Conservation (phyloP, 2,113 vertebrate species). For the Cervus canadensis region DNA sequence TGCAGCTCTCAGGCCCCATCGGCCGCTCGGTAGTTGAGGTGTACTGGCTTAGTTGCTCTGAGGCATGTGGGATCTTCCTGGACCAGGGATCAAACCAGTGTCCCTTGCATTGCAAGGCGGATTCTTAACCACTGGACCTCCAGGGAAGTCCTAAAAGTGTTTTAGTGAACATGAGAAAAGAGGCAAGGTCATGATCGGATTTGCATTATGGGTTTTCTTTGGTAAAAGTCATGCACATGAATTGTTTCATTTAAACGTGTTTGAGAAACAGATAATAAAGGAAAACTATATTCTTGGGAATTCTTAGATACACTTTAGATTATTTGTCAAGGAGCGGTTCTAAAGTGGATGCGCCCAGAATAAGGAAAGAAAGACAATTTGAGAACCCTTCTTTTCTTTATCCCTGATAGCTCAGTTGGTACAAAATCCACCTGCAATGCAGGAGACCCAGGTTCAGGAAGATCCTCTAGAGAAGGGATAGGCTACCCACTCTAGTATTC, state of each 20-base stretch:
- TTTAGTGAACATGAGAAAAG: neutral
- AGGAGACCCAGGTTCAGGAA: neutral
- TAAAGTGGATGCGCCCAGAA: neutral
- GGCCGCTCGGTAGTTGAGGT: neutral
- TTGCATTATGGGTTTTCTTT: neutral
- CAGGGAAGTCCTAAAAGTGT: neutral
- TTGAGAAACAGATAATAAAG: neutral
- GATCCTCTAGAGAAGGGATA: neutral
- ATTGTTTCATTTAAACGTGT: neutral
- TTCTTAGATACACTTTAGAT: neutral
- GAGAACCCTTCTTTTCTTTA: neutral
- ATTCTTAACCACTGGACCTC: neutral
- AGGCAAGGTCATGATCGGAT: neutral
- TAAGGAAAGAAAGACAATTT: neutral
- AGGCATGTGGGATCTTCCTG: neutral
- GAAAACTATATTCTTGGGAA: neutral
- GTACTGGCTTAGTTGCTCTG: neutral
- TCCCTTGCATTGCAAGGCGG: neutral
- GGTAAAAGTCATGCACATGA: neutral
- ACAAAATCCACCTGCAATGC: neutral
- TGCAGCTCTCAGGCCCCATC: neutral
- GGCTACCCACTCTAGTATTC: neutral
- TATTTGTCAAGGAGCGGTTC: neutral
- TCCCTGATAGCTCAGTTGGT: neutral
- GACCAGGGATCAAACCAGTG: neutral